Evolutionary conservation across 1,140 invertebrate genomes (phyloP).

Genomic region (Fopius arisanus): DNA sequence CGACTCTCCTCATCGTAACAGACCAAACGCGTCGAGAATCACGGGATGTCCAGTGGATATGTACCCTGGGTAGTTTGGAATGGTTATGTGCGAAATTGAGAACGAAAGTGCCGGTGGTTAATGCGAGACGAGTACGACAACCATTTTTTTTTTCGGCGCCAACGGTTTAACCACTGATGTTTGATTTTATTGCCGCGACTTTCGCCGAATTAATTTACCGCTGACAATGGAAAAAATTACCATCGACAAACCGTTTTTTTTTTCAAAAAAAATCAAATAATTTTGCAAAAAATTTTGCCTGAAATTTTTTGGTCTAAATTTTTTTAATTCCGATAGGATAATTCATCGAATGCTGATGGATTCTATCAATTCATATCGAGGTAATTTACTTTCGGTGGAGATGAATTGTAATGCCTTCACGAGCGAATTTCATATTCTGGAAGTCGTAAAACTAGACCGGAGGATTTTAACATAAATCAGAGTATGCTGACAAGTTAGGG

Average conservation of each 20-base stretch:
- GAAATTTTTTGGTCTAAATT: too few species aligned
- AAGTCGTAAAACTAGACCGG: not conserved
- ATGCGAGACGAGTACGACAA: conserved; percentile 22
- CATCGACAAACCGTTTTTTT: too few species aligned
- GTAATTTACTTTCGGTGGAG: not conserved
- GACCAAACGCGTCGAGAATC: conserved; percentile 13
- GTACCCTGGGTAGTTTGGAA: conserved; percentile 18
- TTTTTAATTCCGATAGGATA: too few species aligned
- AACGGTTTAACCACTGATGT: conserved; percentile 10
- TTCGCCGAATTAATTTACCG: not conserved
- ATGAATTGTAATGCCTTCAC: not conserved
- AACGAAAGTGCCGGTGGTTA: conserved; percentile 24
- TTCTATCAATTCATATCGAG: too few species aligned
- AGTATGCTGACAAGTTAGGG: not conserved
- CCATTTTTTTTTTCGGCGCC: conserved; percentile 23
- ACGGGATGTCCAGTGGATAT: conserved; percentile 2
- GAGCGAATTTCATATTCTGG: not conserved
- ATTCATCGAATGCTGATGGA: too few species aligned
- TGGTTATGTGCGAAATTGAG: conserved; percentile 19
- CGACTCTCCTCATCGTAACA: not conserved
- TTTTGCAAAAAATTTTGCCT: too few species aligned
- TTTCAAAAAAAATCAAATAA: too few species aligned
- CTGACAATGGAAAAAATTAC: too few species aligned
- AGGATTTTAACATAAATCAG: not conserved
- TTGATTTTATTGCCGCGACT: not conserved